Evolutionary conservation across 2,797 vertebrate genomes (phyloP).

Genomic region (Carapus acus): DNA sequence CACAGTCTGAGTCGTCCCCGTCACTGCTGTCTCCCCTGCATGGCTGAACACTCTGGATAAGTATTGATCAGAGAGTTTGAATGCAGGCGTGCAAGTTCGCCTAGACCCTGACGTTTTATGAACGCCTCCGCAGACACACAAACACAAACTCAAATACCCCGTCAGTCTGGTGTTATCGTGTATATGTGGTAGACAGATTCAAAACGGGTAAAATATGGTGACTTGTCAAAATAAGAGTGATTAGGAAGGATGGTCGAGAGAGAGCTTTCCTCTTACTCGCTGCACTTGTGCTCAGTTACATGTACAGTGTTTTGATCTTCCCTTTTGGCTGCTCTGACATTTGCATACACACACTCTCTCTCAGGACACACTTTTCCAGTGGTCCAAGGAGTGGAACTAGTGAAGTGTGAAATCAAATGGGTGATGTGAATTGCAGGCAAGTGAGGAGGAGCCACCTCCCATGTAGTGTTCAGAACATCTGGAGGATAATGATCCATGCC

Average conservation of each 20-base stretch:
- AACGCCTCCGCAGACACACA: conserved; percentile 3
- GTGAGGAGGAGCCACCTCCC: conserved; percentile 43
- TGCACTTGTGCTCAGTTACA: conserved; percentile 18
- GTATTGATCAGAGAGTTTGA: conserved; percentile 52
- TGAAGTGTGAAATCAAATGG: conserved; percentile 63
- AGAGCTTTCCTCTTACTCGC: not conserved
- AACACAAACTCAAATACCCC: conserved; percentile 2
- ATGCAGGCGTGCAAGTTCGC: conserved; percentile 37
- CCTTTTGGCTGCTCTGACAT: conserved; percentile 1
- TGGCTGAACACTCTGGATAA: no score
- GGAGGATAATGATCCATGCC: conserved; percentile 40
- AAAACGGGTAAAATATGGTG: conserved; percentile 49
- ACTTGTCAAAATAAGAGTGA: conserved; percentile 34
- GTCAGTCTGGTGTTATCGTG: no score
- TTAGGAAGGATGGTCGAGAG: conserved; percentile 7
- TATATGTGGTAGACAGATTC: conserved; percentile 54
- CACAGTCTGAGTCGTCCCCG: no score
- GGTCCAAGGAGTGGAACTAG: conserved; percentile 45
- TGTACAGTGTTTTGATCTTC: conserved; percentile 5
- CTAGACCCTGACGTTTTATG: conserved; percentile 11
- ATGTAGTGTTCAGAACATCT: conserved; percentile 52
- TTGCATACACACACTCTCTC: conserved; percentile 25
- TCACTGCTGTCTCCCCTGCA: no score
- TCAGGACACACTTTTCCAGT: no score
- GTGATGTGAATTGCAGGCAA: conserved; percentile 61